Evolutionary conservation across 2,797 vertebrate genomes (phyloP).

Genomic region (Dermochelys coriacea): DNA sequence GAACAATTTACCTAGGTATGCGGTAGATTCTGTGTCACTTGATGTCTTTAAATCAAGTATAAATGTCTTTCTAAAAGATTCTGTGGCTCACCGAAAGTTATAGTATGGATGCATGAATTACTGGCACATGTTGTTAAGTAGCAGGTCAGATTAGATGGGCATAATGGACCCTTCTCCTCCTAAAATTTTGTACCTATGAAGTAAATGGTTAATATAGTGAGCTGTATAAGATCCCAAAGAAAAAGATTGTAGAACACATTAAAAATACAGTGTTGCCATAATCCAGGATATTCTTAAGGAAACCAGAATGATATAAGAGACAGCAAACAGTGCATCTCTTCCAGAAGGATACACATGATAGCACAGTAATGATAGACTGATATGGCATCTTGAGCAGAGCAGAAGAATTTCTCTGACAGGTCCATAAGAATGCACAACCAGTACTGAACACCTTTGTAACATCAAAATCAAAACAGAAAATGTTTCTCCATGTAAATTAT

Average conservation of each 20-base stretch:
- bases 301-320: not conserved
- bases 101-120: not conserved
- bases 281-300: not conserved
- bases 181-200: not conserved
- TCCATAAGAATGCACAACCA: not conserved
- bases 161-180: not conserved
- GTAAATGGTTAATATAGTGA: slow-evolving; percentile 6
- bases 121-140: not conserved
- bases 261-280: not conserved
- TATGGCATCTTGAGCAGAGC: not conserved
- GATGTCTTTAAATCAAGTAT: not conserved
- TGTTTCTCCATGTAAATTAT: not conserved
- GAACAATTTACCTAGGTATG: not conserved
- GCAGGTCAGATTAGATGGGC: not conserved
- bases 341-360: not conserved
- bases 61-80: not conserved
- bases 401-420: slow-evolving; percentile 22
- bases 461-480: slow-evolving; percentile 46
- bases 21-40: not conserved
- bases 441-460: not conserved
- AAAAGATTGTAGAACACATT: not conserved
- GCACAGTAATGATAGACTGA: not conserved
- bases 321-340: not conserved
- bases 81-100: accelerated
- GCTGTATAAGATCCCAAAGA: not conserved